phyloP scores from a whole-genome alignment of 2,888 invertebrate genomes.

The Hybos culiciformis region DNA sequence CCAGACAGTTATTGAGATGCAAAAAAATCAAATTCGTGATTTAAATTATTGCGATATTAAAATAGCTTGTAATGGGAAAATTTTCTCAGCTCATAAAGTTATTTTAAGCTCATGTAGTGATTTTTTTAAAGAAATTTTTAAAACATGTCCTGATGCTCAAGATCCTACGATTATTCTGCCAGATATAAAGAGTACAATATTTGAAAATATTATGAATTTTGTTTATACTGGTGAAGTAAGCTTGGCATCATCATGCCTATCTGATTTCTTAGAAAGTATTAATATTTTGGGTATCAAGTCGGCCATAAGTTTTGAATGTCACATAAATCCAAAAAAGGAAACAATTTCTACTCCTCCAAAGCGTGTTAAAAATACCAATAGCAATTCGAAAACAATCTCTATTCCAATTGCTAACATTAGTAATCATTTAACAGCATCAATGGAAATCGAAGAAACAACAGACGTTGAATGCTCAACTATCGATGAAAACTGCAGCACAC shows the following conservation, averaged over 20 bases:
- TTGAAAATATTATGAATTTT: conserved; percentile 30
- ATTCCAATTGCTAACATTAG: conserved; percentile 12
- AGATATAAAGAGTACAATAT: conserved; percentile 27
- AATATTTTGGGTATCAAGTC: conserved; percentile 32
- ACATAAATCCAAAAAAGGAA: conserved; percentile 12
- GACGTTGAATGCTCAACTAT: conserved; percentile 3
- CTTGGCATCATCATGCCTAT: conserved; percentile 26
- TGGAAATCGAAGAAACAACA: conserved; percentile 18
- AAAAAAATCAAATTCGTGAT: conserved; percentile 26
- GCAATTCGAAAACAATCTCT: conserved; percentile 11
- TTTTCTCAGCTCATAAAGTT: conserved; percentile 31
- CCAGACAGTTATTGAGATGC: conserved; percentile 31
- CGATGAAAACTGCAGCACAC: neutral
- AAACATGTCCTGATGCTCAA: conserved; percentile 25
- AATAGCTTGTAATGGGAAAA: conserved; percentile 25
- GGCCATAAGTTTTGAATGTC: conserved; percentile 33
- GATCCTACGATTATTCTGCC: conserved; percentile 32
- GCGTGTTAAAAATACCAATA: conserved; percentile 17
- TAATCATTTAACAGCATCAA: conserved; percentile 14
- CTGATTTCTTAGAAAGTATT: conserved; percentile 32
- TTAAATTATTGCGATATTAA: conserved; percentile 28
- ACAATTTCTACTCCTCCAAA: conserved; percentile 7
- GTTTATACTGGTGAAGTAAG: conserved; percentile 33
- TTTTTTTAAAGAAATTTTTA: conserved; percentile 26
- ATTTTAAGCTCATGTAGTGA: conserved; percentile 33